phyloP scores from a whole-genome alignment of 2,888 invertebrate species.

The Eristalinus aeneus region DNA sequence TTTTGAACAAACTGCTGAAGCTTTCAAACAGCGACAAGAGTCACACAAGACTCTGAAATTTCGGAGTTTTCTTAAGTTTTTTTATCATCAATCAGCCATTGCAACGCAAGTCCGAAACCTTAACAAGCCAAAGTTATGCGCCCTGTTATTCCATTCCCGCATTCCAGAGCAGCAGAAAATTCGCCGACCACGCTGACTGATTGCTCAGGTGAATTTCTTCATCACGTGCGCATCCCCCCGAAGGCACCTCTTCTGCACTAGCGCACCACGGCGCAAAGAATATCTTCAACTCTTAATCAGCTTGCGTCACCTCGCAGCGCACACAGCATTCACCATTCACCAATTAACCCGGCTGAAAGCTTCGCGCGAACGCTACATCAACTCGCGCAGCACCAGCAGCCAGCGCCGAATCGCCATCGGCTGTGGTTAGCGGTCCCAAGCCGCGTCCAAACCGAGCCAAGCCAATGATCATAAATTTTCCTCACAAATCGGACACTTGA shows the following conservation, averaged over 20 bases:
- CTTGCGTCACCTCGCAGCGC: background rate
- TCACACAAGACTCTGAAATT: too few species aligned
- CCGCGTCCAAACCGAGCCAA: background rate
- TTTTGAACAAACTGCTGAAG: too few species aligned
- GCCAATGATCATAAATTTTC: conserved; percentile 55
- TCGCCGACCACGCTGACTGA: background rate
- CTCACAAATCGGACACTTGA: conserved; percentile 55
- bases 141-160: too few species aligned
- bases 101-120: too few species aligned
- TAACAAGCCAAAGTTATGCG: too few species aligned
- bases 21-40: too few species aligned
- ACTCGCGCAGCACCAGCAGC: background rate
- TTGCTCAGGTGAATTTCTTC: background rate
- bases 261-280: too few species aligned
- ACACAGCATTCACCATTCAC: conserved; percentile 11
- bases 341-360: conserved; percentile 31
- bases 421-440: conserved; percentile 25
- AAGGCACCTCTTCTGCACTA: too few species aligned
- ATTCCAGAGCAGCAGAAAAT: background rate
- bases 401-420: background rate
- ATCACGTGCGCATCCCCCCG: background rate
- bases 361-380: background rate
- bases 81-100: too few species aligned
- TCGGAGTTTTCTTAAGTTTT: too few species aligned
- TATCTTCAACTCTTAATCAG: background rate